Base-by-base conservation (phyloP, 2,888 invertebrate species). In the Hemithea aestivaria region DNA sequence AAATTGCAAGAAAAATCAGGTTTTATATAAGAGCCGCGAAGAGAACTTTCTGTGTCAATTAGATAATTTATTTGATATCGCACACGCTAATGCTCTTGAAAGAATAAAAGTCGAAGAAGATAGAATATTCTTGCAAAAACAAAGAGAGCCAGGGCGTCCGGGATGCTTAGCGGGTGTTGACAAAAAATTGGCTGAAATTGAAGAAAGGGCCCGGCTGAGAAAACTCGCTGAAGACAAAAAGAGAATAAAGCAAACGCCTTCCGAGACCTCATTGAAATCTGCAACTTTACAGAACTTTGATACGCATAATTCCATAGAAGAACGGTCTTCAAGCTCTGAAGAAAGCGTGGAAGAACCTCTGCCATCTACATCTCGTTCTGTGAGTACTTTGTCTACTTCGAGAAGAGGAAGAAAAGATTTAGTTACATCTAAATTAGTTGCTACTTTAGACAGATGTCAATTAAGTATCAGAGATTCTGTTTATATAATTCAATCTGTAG, bases 291-390 rank as follows among this genome's bases (percentile, higher is more conserved):
- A n/a, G n/a, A n/a, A n/a, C n/a, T n/a, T n/a, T n/a, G n/a, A n/a
- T n/a, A n/a, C n/a, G n/a, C n/a, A n/a, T n/a, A n/a, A n/a, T n/a
- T n/a, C n/a, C n/a, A n/a, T n/a, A n/a, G n/a, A n/a, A n/a, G n/a
- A n/a, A n/a, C n/a, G n/a, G n/a, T n/a, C n/a, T n/a, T n/a, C n/a
- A n/a, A n/a, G n/a, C n/a, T n/a, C n/a, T n/a, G n/a, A n/a, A n/a
- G n/a, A n/a, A n/a, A 56, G 55, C 11, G 48, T 62, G 8, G 58
- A 59, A 23, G 54, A 57, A 60, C 56, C 55, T 23, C 32, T 58
- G 24, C 35, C 55, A n/a, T 28, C 25, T 5, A 33, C 33, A 22
- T 10, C 21, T 21, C 11, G 34, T 25, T 2, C n/a, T n/a, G n/a
- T 9, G 25, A 25, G 21, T 11, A 10, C 33, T 27, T 7, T 20